These are phyloP conservation scores for Plecturocebus donacophilus DNA, from an alignment of 2,113 vertebrate genomes.

Conservation along the genomic window DNA sequence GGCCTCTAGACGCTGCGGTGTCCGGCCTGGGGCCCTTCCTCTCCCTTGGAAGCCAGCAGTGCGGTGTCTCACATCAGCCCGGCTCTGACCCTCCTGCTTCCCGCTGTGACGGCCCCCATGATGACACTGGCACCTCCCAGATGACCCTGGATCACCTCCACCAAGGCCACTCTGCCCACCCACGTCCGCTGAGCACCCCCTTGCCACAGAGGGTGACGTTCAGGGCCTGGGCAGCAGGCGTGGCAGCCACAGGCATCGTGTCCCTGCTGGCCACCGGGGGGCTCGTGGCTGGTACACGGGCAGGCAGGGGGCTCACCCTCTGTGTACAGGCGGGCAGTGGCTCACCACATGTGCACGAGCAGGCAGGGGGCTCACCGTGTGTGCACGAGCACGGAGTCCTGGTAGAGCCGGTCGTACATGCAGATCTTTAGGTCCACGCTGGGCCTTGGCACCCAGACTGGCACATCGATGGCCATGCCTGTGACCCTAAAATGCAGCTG, in stretches of 20 bases:
- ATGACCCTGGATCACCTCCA: background rate
- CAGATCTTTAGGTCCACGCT: constrained; percentile 93
- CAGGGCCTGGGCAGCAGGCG: background rate
- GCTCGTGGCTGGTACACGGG: constrained; percentile 84
- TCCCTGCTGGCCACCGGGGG: too few species aligned
- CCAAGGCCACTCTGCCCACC: background rate
- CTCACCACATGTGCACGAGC: too few species aligned
- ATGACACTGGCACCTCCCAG: background rate
- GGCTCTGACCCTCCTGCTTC: background rate
- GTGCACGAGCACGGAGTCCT: constrained; percentile 87
- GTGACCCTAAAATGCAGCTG: constrained; percentile 82
- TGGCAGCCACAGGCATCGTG: too few species aligned
- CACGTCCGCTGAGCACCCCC: too few species aligned
- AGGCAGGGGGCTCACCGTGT: constrained; percentile 86
- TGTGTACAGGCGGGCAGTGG: too few species aligned
- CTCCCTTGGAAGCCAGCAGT: background rate
- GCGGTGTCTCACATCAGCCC: accelerated
- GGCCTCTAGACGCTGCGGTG: accelerated
- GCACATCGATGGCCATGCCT: constrained; percentile 85
- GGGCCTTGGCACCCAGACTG: constrained; percentile 89
- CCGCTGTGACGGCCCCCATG: accelerated
- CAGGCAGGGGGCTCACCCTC: too few species aligned
- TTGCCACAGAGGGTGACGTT: background rate
- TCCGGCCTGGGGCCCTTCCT: accelerated
- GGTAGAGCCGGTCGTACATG: constrained; percentile 91